These are phyloP conservation scores for Gasterosteus aculeatus DNA, from an alignment of 2,113 vertebrate species.

Conservation along the genomic window DNA sequence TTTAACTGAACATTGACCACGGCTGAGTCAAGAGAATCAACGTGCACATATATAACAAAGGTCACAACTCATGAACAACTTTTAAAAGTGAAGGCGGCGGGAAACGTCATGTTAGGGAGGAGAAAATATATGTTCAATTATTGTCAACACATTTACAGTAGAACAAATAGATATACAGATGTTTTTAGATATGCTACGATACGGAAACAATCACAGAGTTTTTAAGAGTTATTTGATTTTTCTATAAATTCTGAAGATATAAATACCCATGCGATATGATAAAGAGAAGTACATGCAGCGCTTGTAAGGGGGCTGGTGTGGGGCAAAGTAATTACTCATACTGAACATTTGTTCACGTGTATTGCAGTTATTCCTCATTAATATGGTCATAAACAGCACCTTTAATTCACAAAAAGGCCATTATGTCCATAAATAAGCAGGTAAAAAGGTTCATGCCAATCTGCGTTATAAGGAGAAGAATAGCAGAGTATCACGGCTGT, in stretches of 20 bases:
- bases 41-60: slow-evolving; percentile 51
- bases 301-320: background rate
- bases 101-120: slow-evolving; percentile 13
- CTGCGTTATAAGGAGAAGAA: slow-evolving; percentile 68
- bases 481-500: slow-evolving; percentile 68
- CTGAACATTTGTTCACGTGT: background rate
- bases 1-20: slow-evolving; percentile 67
- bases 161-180: background rate
- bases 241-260: background rate
- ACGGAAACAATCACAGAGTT: too few species aligned
- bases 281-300: background rate
- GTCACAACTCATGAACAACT: slow-evolving; percentile 5
- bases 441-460: slow-evolving; percentile 67
- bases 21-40: slow-evolving; percentile 57
- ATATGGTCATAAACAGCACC: slow-evolving; percentile 33
- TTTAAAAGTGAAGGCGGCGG: slow-evolving; percentile 38
- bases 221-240: background rate
- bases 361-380: slow-evolving; percentile 7
- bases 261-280: background rate
- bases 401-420: slow-evolving; percentile 51
- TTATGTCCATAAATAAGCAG: slow-evolving; percentile 63
- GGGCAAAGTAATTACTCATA: slow-evolving; percentile 18
- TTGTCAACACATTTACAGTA: background rate
- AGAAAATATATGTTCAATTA: background rate
- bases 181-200: too few species aligned